Evolutionary conservation across 2,888 invertebrate genomes (phyloP).

Genomic region (Leucophora obtusa): DNA sequence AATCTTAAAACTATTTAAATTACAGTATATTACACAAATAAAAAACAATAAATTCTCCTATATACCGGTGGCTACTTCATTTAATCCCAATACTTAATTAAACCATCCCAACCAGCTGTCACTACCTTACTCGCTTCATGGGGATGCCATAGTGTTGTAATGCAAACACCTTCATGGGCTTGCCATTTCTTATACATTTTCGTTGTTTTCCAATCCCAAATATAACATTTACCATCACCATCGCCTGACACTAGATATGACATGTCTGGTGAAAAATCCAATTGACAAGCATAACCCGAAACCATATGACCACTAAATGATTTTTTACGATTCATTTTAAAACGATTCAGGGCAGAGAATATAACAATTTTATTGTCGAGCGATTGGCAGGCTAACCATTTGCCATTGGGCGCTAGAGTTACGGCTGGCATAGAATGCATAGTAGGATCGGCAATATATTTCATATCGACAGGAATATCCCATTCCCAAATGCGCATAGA

Average conservation of each 20-base stretch:
- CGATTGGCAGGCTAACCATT: constrained; percentile 99
- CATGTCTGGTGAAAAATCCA: constrained; percentile 99
- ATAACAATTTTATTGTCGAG: constrained; percentile 99
- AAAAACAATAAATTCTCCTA: constrained; percentile 6
- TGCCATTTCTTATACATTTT: constrained; percentile 99
- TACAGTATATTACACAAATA: constrained; percentile 12
- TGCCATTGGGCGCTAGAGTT: constrained; percentile 95
- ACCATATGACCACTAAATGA: constrained; percentile 99
- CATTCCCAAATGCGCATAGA: constrained; percentile 99
- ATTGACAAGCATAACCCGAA: constrained; percentile 97
- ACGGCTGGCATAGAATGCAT: constrained; percentile 99
- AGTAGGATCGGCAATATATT: constrained; percentile 99
- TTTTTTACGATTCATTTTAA: constrained; percentile 98
- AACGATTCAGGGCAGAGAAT: constrained; percentile 97
- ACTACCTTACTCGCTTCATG: constrained; percentile 98
- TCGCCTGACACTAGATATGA: constrained; percentile 98
- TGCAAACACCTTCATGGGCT: constrained; percentile 98
- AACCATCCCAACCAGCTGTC: constrained; percentile 99
- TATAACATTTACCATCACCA: constrained; percentile 98
- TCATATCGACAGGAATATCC: constrained; percentile 99
- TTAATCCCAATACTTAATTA: constrained; percentile 99
- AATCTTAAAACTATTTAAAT: constrained; percentile 33
- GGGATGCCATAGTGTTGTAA: constrained; percentile 97
- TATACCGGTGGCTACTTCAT: not conserved
- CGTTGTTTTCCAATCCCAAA: constrained; percentile 99